Percentiles rank a stretch among this genome's conserved stretches.
Conservation (phyloP, 1,140 invertebrate species). For the Phocides pigmalion region DNA sequence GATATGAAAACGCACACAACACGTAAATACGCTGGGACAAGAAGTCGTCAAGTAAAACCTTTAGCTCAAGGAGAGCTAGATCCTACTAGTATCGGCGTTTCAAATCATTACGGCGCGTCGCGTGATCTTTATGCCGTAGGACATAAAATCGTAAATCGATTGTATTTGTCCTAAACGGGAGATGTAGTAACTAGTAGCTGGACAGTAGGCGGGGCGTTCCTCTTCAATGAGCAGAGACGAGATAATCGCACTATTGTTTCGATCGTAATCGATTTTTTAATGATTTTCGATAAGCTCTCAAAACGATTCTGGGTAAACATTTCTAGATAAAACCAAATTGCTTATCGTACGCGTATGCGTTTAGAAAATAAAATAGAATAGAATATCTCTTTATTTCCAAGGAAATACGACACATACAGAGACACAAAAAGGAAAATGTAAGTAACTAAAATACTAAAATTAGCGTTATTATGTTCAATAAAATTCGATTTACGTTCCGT, state of each 20-base stretch:
- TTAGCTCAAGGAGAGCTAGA: slow-evolving; percentile 53
- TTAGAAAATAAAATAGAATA: too few species aligned
- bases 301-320: background rate
- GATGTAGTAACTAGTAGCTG: slow-evolving; percentile 26
- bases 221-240: slow-evolving; percentile 44
- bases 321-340: background rate
- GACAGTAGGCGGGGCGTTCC: slow-evolving; percentile 52
- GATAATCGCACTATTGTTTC: slow-evolving; percentile 48
- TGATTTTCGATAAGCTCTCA: slow-evolving; percentile 7
- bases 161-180: background rate
- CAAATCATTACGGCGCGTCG: background rate
- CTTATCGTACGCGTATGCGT: background rate
- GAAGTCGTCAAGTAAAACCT: slow-evolving; percentile 32
- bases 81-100: slow-evolving; percentile 27
- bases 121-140: background rate
- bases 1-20: slow-evolving; percentile 26
- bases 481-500: too few species aligned
- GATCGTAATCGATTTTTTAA: slow-evolving; percentile 39
- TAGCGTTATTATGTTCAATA: too few species aligned
- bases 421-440: too few species aligned
- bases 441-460: too few species aligned
- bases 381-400: too few species aligned
- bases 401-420: too few species aligned
- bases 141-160: slow-evolving; percentile 9
- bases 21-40: slow-evolving; percentile 32